A percentile compares a stretch with the other conserved stretches of the same genome.
Evolutionary conservation across 2,797 vertebrate genomes (phyloP).

Genomic region (Botia almorhae): DNA sequence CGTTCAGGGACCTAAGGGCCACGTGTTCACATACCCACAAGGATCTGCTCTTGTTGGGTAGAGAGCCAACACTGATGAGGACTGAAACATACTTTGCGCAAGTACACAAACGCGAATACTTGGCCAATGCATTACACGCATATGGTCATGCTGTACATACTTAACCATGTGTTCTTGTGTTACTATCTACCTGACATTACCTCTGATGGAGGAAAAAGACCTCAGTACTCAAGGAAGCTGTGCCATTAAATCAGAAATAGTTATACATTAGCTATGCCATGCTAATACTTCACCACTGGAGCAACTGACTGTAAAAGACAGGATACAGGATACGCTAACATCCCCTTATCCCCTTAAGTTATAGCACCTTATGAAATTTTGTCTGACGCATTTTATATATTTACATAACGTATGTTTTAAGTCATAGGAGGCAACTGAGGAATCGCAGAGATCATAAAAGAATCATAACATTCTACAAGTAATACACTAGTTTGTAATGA

Average conservation of each 20-base stretch:
- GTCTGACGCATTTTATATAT: too few species aligned
- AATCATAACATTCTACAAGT: too few species aligned
- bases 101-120: background rate
- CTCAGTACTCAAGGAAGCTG: background rate
- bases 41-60: background rate
- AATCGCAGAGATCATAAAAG: too few species aligned
- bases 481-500: too few species aligned
- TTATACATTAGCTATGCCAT: background rate
- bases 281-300: background rate
- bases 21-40: background rate
- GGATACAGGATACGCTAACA: too few species aligned
- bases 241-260: background rate
- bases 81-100: background rate
- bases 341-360: too few species aligned
- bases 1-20: slow-evolving; percentile 49
- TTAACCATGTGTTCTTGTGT: background rate
- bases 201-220: background rate
- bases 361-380: too few species aligned
- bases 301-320: too few species aligned
- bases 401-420: too few species aligned
- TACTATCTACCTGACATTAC: background rate
- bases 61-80: background rate
- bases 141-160: background rate
- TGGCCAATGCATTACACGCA: too few species aligned
- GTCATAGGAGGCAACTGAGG: too few species aligned